These are phyloP conservation scores for Paracentrotus lividus DNA, from an alignment of 53 echinoderm and acorn worm species.

Conservation along the genomic window DNA sequence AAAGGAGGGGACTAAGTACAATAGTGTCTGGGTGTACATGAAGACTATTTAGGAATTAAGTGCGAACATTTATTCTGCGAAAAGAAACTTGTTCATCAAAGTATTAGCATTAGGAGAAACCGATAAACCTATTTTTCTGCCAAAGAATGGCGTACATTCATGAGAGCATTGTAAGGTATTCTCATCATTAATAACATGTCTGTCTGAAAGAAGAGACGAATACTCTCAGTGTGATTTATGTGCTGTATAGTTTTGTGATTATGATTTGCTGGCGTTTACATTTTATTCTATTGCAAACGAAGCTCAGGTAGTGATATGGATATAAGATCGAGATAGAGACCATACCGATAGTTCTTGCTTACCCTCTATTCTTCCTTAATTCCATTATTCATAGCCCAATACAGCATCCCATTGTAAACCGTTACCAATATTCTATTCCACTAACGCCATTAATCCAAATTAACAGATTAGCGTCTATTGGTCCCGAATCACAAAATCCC, in stretches of 20 bases:
- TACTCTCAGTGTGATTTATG: slow-evolving; percentile 42
- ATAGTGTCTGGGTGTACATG: slow-evolving; percentile 1
- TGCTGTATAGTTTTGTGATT: slow-evolving; percentile 34
- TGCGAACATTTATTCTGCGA: slow-evolving; percentile 34
- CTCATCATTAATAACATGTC: background rate
- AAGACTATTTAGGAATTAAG: slow-evolving; percentile 47
- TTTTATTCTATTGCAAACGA: slow-evolving; percentile 18
- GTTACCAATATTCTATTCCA: background rate
- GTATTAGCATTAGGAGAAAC: background rate
- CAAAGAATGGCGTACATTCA: background rate
- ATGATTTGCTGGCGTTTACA: background rate
- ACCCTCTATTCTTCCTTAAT: background rate
- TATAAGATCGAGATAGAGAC: background rate
- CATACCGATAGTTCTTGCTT: background rate
- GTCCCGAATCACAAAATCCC: background rate
- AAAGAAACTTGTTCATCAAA: slow-evolving; percentile 32
- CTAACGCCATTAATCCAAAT: slow-evolving; percentile 56
- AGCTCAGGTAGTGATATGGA: background rate
- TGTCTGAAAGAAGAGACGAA: background rate
- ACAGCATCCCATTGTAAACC: background rate
- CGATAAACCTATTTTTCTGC: background rate
- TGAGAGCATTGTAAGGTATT: background rate
- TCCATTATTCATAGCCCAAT: background rate
- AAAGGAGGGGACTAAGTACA: background rate
- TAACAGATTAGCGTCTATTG: slow-evolving; percentile 51